Evolutionary conservation across 2,888 invertebrate species (phyloP), one percentile per base, ranked within the genome.

Genomic region (Lasioglossum calceatum): DNA sequence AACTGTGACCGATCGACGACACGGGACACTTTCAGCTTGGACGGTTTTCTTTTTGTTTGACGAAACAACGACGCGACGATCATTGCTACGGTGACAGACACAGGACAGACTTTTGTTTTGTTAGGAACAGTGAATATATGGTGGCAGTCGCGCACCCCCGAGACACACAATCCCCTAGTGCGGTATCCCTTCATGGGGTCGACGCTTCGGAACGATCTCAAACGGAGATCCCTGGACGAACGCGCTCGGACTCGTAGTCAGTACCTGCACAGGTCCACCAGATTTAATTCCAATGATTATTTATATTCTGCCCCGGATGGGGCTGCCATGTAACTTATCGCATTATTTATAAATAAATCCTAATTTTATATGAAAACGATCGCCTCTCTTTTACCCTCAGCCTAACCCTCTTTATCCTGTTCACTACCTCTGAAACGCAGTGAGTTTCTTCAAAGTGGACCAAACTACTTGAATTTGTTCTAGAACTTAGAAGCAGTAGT

Each of bases 271-370:
- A 86, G 81, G 88, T 79, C 85, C 89, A 82, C 90, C 92, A 84
- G 88, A 86, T 85, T 84, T 88, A 87, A 88, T 70, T 84, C 87
- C 87, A 87, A 90, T 91, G 89, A 92, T 92, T 92, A 92, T 92
- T 92, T 92, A 92, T 92, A 90, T 87, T 87, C 79, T 84, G 78
- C 88, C 85, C 85, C 81, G 79, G 72, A 39, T 81, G 84, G 88
- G 88, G 84, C 81, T 73, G 87, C 89, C 88, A 89, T 92, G 91
- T 92, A 92, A 92, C 91, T 92, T 92, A 92, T 90, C 85, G 78
- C 77, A 87, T 87, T 92, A 92, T 92, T 92, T 92, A 92, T 92
- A 90, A 92, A 92, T 92, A 92, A 92, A 92, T 90, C 82, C 79
- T 92, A 89, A 92, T 92, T 92, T 92, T 92, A 87, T 92, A 92